Conservation (phyloP, 1,140 invertebrate genomes). For the Pissodes strobi region DNA sequence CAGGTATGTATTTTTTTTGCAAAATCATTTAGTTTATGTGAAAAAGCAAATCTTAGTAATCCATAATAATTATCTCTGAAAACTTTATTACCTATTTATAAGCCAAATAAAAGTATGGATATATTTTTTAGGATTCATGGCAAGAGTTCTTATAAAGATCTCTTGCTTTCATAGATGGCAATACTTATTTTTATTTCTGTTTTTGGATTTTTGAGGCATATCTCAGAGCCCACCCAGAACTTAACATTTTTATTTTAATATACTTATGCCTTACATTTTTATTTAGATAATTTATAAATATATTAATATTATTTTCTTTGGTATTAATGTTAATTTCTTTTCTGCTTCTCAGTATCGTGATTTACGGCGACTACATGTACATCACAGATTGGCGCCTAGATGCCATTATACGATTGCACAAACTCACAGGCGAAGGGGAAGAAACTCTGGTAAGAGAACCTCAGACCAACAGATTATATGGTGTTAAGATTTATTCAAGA, state of each 20-base stretch:
- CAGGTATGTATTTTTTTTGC: constrained; percentile 59
- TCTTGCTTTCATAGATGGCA: too few relatives aligned
- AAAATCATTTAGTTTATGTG: neutral
- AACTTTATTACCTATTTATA: neutral
- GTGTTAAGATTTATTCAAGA: constrained; percentile 86
- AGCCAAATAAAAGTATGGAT: too few relatives aligned
- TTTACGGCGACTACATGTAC: constrained; percentile 93
- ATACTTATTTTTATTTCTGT: too few relatives aligned
- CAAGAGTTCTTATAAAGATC: too few relatives aligned
- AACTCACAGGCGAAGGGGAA: constrained; percentile 84
- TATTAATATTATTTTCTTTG: too few relatives aligned
- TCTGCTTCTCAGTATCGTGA: constrained; percentile 73
- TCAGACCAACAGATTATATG: constrained; percentile 88
- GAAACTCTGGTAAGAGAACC: constrained; percentile 84
- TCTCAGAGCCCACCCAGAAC: too few relatives aligned
- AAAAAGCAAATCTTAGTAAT: neutral
- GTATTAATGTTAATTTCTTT: constrained; percentile 5
- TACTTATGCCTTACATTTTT: too few relatives aligned
- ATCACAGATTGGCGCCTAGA: constrained; percentile 97
- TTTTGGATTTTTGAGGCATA: too few relatives aligned
- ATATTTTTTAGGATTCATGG: too few relatives aligned
- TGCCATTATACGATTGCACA: constrained; percentile 90
- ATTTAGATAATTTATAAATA: too few relatives aligned
- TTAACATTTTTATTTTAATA: too few relatives aligned
- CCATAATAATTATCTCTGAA: neutral